Evolutionary conservation across 2,797 vertebrate genomes (phyloP).

Genomic region (Helarctos malayanus): DNA sequence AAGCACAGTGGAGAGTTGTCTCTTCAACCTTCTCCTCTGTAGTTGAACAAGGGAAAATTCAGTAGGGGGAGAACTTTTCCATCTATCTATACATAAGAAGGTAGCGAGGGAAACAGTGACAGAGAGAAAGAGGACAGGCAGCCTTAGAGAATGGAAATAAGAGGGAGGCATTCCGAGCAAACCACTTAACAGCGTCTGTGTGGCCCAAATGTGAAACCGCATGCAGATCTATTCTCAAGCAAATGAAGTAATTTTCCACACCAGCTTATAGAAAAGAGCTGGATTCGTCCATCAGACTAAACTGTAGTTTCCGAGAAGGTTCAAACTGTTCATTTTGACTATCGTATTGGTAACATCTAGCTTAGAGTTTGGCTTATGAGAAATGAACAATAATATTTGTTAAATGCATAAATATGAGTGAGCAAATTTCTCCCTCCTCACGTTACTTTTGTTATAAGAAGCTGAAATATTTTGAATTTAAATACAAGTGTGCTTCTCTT

Average conservation of each 20-base stretch:
- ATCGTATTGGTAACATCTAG: neutral
- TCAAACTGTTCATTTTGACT: neutral
- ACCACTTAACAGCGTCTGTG: neutral
- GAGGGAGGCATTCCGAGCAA: neutral
- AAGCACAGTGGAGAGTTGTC: neutral
- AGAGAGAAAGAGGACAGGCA: neutral
- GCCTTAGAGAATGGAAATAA: neutral
- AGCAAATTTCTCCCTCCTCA: neutral
- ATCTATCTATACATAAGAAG: neutral
- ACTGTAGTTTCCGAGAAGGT: neutral
- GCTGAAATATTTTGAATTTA: neutral
- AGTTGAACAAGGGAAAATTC: neutral
- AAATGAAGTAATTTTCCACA: conserved; percentile 6
- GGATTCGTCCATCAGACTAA: neutral
- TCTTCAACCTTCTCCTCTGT: neutral
- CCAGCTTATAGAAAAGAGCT: neutral
- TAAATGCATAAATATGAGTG: neutral
- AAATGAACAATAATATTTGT: neutral
- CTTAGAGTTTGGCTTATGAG: neutral
- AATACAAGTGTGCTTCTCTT: neutral
- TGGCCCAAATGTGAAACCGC: neutral
- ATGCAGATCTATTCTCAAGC: conserved; percentile 1
- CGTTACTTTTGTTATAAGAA: neutral
- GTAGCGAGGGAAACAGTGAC: neutral
- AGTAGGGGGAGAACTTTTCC: neutral